A percentile compares a stretch with the other conserved stretches of the same genome.
Conservation (phyloP, 2,113 vertebrate genomes). For the Monarcha castaneiventris region DNA sequence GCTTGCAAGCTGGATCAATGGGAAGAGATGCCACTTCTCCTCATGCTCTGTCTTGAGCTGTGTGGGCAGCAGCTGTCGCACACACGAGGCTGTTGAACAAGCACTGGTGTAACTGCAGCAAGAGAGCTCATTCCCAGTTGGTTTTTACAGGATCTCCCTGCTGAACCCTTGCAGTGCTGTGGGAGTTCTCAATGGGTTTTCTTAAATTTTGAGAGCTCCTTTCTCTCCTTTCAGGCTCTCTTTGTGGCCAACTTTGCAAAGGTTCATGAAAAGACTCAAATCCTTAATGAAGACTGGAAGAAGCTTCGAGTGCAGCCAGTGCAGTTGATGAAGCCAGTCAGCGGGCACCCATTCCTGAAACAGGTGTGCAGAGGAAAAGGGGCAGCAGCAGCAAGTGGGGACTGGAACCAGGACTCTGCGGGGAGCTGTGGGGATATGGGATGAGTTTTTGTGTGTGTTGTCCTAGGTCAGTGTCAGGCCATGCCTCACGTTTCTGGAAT, state of each 20-base stretch:
- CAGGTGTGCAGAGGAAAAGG: conserved; percentile 75
- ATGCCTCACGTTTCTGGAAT: background rate
- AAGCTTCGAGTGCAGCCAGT: conserved; percentile 89
- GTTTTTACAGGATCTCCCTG: background rate
- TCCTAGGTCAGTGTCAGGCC: background rate
- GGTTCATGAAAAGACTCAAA: conserved; percentile 85
- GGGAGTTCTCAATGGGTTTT: fast-evolving
- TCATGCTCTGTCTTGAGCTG: fast-evolving
- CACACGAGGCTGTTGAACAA: fast-evolving
- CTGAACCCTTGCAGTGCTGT: background rate
- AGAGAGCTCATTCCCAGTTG: background rate
- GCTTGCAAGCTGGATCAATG: background rate
- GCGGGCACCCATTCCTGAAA: conserved; percentile 80
- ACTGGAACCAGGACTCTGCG: background rate
- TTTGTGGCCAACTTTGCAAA: conserved; percentile 91
- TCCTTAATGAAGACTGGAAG: conserved; percentile 93
- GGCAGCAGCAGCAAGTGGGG: background rate
- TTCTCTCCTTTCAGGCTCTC: conserved; percentile 74
- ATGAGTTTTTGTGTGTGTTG: background rate
- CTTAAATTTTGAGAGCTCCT: background rate
- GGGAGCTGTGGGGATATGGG: background rate
- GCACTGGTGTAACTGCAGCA: background rate
- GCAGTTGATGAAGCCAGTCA: conserved; percentile 81
- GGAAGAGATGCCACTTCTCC: background rate
- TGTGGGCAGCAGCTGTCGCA: background rate